Evolutionary conservation across 2,888 invertebrate genomes (phyloP).

Genomic region (Nesidiocoris tenuis): DNA sequence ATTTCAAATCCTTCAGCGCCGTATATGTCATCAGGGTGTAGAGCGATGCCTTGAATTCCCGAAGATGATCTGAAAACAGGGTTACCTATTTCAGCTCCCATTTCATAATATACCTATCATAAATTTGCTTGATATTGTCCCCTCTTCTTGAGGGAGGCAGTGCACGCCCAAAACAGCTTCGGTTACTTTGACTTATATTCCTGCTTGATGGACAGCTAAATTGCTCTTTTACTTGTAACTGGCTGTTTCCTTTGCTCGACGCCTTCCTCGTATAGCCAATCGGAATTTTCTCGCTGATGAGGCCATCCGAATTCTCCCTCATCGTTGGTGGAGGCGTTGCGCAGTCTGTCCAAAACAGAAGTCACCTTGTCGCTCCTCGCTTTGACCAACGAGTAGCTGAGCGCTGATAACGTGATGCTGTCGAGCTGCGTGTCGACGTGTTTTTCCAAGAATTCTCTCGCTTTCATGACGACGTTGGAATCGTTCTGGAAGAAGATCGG

Average conservation of each 20-base stretch:
- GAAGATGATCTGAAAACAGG: constrained; percentile 57
- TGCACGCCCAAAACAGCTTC: too few species aligned
- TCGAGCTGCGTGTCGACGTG: constrained; percentile 60
- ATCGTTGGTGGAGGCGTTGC: constrained; percentile 65
- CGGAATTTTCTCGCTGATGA: constrained; percentile 61
- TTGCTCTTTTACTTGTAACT: constrained; percentile 46
- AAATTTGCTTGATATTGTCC: too few species aligned
- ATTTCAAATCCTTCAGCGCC: constrained; percentile 62
- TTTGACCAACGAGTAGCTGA: constrained; percentile 62
- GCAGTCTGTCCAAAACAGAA: constrained; percentile 61
- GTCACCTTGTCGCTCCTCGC: constrained; percentile 60
- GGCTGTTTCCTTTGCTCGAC: constrained; percentile 49
- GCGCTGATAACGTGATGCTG: constrained; percentile 63
- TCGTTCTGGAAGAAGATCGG: constrained; percentile 56
- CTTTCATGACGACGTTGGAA: constrained; percentile 59
- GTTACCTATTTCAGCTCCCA: too few species aligned
- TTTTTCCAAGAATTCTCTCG: constrained; percentile 62
- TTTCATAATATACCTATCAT: too few species aligned
- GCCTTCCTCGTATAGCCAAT: constrained; percentile 60
- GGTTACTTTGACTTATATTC: too few species aligned
- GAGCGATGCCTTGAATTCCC: constrained; percentile 66
- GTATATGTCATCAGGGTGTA: constrained; percentile 63
- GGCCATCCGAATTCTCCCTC: constrained; percentile 71
- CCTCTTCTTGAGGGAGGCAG: too few species aligned
- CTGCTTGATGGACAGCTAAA: too few species aligned